phyloP scores from a whole-genome alignment of 2,797 vertebrate species.

The Pseudomugil gertrudae region DNA sequence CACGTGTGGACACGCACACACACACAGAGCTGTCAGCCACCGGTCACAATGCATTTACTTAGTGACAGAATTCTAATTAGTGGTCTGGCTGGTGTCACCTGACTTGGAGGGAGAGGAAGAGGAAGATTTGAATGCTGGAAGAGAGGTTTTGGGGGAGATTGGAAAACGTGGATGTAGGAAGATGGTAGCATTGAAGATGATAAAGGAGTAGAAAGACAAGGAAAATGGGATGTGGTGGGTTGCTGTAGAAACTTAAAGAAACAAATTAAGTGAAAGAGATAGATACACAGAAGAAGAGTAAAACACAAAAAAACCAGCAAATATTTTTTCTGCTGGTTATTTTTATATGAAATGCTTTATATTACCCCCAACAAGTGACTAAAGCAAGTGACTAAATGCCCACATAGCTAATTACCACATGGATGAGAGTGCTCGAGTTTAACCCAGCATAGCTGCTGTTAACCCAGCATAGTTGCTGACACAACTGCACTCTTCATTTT shows the following conservation, averaged over 20 bases:
- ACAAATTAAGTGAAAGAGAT: conserved; percentile 25
- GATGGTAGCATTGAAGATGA: conserved; percentile 61
- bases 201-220: conserved; percentile 46
- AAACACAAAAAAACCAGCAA: conserved; percentile 5
- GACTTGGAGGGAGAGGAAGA: conserved; percentile 64
- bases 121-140: conserved; percentile 63
- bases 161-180: conserved; percentile 59
- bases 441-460: conserved; percentile 57
- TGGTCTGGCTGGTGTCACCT: conserved; percentile 90
- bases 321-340: conserved; percentile 15
- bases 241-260: conserved; percentile 23
- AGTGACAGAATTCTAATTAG: conserved; percentile 99
- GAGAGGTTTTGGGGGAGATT: conserved; percentile 55
- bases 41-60: conserved; percentile 98
- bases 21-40: conserved; percentile 92
- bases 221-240: conserved; percentile 19
- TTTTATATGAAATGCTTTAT: conserved; percentile 63
- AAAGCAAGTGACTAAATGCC: conserved; percentile 43
- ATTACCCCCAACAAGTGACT: conserved; percentile 55
- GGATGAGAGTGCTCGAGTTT: conserved; percentile 68
- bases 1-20: conserved; percentile 79
- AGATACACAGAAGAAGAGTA: not conserved
- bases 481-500: conserved; percentile 37
- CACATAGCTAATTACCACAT: conserved; percentile 59
- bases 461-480: conserved; percentile 50